phyloP scores from a whole-genome alignment of 2,888 invertebrate species.

The Chorisops tibialis region DNA sequence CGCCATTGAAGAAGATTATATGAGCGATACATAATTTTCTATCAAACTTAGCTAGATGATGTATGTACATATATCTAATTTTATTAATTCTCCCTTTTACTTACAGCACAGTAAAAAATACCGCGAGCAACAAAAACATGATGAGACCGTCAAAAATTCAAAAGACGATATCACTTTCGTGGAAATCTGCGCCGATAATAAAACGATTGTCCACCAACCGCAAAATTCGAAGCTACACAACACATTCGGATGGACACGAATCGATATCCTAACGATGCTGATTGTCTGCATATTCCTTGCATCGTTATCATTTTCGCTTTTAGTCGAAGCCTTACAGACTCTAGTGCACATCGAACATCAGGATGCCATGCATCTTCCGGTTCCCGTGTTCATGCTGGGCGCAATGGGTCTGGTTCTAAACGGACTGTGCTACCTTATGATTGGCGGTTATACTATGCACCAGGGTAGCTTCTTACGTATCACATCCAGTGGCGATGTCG shows the following conservation, averaged over 20 bases:
- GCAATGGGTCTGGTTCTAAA: conserved; percentile 69
- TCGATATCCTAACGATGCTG: conserved; percentile 80
- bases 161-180: conserved; percentile 25
- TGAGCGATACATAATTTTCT: neutral
- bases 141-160: neutral
- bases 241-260: conserved; percentile 90
- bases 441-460: conserved; percentile 75
- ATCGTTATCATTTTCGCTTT: conserved; percentile 76
- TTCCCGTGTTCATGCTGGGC: conserved; percentile 71
- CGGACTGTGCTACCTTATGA: conserved; percentile 72
- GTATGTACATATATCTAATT: conserved; percentile 17
- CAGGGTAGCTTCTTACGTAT: conserved; percentile 68
- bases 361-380: conserved; percentile 71
- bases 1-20: too few species aligned
- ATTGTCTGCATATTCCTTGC: conserved; percentile 78
- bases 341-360: conserved; percentile 70
- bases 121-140: neutral
- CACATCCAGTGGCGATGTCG: conserved; percentile 60
- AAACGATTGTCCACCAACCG: neutral
- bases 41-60: neutral
- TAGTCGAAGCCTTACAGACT: conserved; percentile 79
- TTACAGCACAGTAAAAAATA: conserved; percentile 48
- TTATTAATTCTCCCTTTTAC: conserved; percentile 13
- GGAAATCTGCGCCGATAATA: conserved; percentile 18
- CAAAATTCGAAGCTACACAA: conserved; percentile 69